Percentiles rank a stretch among this genome's conserved stretches.
Evolutionary conservation across 2,797 vertebrate genomes (phyloP).

Genomic region (Neolamprologus multifasciatus): DNA sequence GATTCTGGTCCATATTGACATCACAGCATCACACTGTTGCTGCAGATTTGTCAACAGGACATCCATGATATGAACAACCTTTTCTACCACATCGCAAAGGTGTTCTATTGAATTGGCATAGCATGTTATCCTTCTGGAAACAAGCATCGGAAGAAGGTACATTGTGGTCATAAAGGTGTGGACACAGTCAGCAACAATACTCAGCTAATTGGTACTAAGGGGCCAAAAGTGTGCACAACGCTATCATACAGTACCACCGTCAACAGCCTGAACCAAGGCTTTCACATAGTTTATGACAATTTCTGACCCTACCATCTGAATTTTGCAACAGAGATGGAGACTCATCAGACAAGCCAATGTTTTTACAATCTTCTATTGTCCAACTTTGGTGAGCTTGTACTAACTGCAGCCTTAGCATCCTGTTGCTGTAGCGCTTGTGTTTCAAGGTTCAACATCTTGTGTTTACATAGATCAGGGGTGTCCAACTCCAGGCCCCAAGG

Average conservation of each 20-base stretch:
- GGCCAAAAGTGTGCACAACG: background rate
- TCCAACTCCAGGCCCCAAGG: background rate
- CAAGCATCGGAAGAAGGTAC: background rate
- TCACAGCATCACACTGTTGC: background rate
- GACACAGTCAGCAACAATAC: background rate
- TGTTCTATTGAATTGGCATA: background rate
- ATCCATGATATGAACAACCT: background rate
- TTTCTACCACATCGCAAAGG: background rate
- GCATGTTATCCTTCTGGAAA: background rate
- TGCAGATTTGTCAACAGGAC: background rate
- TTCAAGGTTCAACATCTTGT: background rate
- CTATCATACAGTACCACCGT: background rate
- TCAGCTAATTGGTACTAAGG: background rate
- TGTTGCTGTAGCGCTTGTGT: background rate
- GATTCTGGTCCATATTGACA: background rate
- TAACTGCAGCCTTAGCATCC: background rate
- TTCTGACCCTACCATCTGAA: background rate
- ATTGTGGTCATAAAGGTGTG: background rate
- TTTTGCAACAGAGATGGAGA: background rate
- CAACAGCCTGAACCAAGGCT: background rate
- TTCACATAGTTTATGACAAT: background rate
- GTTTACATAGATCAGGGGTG: background rate
- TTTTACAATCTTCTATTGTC: background rate
- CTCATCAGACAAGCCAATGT: background rate
- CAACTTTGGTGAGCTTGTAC: background rate